Evolutionary conservation across 2,113 vertebrate species (phyloP), one percentile per base, ranked within the genome.

Genomic region (Sinocyclocheilus maitianheensis): DNA sequence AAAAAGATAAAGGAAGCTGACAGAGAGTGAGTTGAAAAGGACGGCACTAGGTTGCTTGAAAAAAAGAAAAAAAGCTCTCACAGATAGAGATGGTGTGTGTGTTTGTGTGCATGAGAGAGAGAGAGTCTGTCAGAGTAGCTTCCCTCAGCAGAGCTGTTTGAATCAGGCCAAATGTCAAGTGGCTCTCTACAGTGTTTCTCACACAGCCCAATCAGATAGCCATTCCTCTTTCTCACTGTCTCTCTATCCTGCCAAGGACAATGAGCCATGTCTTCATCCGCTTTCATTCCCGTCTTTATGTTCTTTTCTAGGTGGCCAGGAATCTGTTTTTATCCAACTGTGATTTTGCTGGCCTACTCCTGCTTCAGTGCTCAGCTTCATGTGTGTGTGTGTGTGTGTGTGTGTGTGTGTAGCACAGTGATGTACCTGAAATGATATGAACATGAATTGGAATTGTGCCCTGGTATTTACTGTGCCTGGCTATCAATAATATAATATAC

Each of bases 161-260:
- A 93, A 93, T 92, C 91, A 85, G 93, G 92, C 93, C 93, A 94
- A 94, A 94, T 94, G 93, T 95, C 93, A 93, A 93, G 93, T 93
- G 93, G 91, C 92, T 87, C 93, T 93, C 92, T 90, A 89, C 88
- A 87, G 88, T 90, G 91, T 92, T 89, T 84, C 84, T 85, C 72
- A 78, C 76, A 86, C 86, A 89, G 89, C 90, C 82, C 72, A 87
- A 93, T 91, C 92, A 92, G 92, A 90, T 85, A 90, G 90, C 89
- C 83, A 90, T 91, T 89, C 90, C 87, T 91, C 92, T 90, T 72
- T 87, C 88, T 84, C 87, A 84, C 91, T 92, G 88, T 83, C 43
- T 80, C 79, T 75, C 71, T 80, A 51, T 91, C 40, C 90, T 90
- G 91, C 87, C 10, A 89, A 92, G 91, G 91, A 93, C 91, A 91